Conservation (phyloP, 1,140 invertebrate species). For the Ladona fulva region DNA sequence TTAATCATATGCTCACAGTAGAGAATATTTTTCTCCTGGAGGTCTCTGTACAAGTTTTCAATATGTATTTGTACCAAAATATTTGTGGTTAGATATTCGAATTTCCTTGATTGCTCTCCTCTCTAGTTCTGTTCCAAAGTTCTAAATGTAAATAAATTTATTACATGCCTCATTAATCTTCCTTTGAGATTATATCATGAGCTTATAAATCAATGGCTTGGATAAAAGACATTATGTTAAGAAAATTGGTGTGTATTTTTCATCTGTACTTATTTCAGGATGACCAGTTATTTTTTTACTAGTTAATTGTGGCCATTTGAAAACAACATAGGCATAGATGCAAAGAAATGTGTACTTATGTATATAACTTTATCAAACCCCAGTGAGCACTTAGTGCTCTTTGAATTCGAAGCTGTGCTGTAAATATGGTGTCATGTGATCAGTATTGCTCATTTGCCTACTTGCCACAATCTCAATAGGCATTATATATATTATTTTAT, state of each 20-base stretch:
- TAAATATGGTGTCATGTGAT: slow-evolving; percentile 6
- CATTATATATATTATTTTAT: slow-evolving; percentile 9
- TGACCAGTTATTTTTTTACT: background rate
- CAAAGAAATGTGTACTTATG: background rate
- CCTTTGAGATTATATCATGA: background rate
- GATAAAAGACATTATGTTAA: background rate
- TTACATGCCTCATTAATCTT: background rate
- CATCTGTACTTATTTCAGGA: background rate
- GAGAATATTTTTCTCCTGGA: no score
- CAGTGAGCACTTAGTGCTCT: background rate
- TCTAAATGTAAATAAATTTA: background rate
- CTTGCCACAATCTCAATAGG: slow-evolving; percentile 8
- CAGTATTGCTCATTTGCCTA: slow-evolving; percentile 5
- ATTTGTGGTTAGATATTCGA: no score
- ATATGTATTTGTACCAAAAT: no score
- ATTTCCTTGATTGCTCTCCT: no score
- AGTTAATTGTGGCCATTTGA: background rate
- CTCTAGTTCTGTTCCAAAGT: no score
- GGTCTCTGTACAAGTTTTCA: no score
- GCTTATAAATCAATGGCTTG: background rate
- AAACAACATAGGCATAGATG: background rate
- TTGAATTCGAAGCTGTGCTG: background rate
- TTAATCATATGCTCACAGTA: no score
- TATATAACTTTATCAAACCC: background rate
- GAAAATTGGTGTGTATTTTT: background rate